Conservation (phyloP, 2,888 invertebrate species). For the Bombyx huttoni region DNA sequence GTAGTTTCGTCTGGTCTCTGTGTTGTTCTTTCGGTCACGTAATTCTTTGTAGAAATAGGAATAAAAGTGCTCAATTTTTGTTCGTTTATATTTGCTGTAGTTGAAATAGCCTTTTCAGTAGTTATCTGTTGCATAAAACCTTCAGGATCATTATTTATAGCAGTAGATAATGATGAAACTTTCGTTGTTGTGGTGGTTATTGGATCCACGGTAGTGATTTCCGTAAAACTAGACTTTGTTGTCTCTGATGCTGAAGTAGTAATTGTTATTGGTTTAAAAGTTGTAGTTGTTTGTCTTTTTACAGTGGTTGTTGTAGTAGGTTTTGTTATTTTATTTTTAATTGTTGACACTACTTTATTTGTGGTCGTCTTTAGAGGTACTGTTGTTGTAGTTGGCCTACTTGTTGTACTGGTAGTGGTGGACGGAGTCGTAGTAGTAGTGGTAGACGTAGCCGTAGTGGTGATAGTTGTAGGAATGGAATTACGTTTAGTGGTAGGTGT, state of each 20-base stretch:
- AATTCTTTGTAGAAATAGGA: slow-evolving; percentile 39
- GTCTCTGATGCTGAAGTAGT: not conserved
- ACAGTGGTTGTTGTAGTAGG: slow-evolving; percentile 7
- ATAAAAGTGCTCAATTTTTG: slow-evolving; percentile 43
- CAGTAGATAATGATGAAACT: not conserved
- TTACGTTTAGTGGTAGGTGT: slow-evolving; percentile 12
- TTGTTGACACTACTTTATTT: slow-evolving; percentile 10
- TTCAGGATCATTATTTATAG: not conserved
- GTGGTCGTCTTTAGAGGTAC: slow-evolving; percentile 14
- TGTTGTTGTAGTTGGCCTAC: slow-evolving; percentile 12
- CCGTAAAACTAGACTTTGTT: too few species aligned
- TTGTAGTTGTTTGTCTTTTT: slow-evolving; percentile 8
- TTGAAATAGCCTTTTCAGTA: slow-evolving; percentile 7
- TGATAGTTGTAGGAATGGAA: slow-evolving; percentile 7
- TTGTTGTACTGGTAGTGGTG: slow-evolving; percentile 14
- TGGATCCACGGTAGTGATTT: slow-evolving; percentile 8
- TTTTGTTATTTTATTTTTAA: slow-evolving; percentile 6
- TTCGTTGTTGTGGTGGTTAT: slow-evolving; percentile 6
- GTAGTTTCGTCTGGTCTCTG: slow-evolving; percentile 20
- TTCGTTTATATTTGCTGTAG: not conserved
- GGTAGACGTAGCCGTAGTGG: slow-evolving; percentile 7
- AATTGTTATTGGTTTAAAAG: slow-evolving; percentile 9
- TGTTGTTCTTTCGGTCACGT: slow-evolving; percentile 34
- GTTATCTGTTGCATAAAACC: not conserved
- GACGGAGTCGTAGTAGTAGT: slow-evolving; percentile 8